These are phyloP conservation scores for Eutolmus rufibarbis DNA, from an alignment of 2,888 invertebrate species.

Conservation along the genomic window DNA sequence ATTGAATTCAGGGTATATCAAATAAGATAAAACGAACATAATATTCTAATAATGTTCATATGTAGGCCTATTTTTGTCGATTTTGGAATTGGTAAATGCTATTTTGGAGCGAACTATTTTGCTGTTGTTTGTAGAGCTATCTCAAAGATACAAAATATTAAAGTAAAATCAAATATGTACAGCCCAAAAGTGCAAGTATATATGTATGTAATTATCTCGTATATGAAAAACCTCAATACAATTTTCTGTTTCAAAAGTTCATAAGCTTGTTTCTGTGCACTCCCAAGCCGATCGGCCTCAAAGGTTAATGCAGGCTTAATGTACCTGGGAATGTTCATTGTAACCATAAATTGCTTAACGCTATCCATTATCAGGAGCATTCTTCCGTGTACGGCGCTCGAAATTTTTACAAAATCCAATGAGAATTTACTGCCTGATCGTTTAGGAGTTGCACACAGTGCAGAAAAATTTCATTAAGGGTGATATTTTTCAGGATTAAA, in stretches of 20 bases:
- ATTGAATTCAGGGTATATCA: too few relatives aligned
- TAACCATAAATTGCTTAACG: conserved; percentile 8
- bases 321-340: background rate
- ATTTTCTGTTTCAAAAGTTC: background rate
- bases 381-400: background rate
- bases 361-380: conserved; percentile 4
- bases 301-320: conserved; percentile 15
- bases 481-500: conserved; percentile 17
- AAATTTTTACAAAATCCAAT: background rate
- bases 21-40: too few relatives aligned
- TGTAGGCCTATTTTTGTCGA: too few relatives aligned
- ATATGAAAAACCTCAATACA: background rate
- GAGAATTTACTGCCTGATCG: conserved; percentile 25
- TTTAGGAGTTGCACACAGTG: conserved; percentile 19
- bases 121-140: too few relatives aligned
- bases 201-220: too few relatives aligned
- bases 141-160: too few relatives aligned
- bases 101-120: too few relatives aligned
- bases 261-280: background rate
- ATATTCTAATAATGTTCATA: too few relatives aligned
- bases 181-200: background rate
- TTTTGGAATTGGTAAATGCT: too few relatives aligned
- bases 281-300: background rate
- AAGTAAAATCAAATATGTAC: background rate
- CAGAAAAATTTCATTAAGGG: conserved; percentile 30